Conservation (phyloP, 2,113 vertebrate genomes). For the Gopherus evgoodei region DNA sequence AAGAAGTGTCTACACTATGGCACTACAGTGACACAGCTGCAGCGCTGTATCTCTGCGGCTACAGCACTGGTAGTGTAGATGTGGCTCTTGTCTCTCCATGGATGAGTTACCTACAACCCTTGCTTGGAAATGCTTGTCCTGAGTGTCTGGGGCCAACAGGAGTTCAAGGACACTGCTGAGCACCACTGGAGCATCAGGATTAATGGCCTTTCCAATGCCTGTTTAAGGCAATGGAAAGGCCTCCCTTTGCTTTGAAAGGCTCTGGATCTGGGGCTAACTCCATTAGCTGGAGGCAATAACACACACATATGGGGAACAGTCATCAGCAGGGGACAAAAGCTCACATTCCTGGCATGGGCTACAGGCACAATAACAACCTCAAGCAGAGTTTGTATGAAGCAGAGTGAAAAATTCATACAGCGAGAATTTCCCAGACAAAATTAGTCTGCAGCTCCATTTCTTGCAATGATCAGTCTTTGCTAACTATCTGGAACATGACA, state of each 20-base stretch:
- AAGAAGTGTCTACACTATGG: too few species aligned
- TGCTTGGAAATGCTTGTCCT: neutral
- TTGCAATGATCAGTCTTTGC: conserved; percentile 4
- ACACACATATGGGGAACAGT: neutral
- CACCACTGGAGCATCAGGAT: neutral
- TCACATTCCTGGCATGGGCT: neutral
- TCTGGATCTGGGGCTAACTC: neutral
- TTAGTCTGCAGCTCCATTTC: conserved; percentile 22
- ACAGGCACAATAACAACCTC: conserved; percentile 19
- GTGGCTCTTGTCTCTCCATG: neutral
- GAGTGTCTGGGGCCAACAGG: neutral
- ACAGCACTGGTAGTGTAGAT: too few species aligned
- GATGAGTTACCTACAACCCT: neutral
- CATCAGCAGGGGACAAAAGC: conserved; percentile 27
- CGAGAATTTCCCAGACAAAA: neutral
- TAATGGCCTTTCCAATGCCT: neutral
- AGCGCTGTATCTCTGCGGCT: too few species aligned
- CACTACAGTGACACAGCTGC: too few species aligned
- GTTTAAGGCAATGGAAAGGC: neutral
- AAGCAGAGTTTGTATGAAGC: conserved; percentile 24
- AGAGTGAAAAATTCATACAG: conserved; percentile 6
- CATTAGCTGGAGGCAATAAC: neutral
- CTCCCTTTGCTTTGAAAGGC: neutral
- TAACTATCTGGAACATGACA: conserved; percentile 49
- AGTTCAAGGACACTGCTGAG: neutral